Evolutionary conservation across 2,113 vertebrate genomes (phyloP), one percentile per base, ranked within the genome.

Genomic region (Tachysurus vachellii): DNA sequence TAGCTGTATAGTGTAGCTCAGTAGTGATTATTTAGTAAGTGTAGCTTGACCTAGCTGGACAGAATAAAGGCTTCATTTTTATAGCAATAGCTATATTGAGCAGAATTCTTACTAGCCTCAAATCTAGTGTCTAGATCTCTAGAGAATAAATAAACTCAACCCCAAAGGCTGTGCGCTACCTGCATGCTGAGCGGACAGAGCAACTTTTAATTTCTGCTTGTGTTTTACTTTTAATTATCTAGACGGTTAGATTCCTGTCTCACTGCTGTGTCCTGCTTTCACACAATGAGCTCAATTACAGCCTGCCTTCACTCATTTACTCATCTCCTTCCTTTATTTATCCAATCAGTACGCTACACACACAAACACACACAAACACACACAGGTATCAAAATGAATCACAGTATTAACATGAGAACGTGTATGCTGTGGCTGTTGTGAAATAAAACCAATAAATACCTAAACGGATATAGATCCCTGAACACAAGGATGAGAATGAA

Each of bases 401-500:
- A 61, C 70, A 57, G 77, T 68, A 89, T 87, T 61, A 87, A 59
- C n/a, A 56, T 57, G 79, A 82, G 82, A 62, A 36, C 71, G 84
- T 4, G 28, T 81, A 28, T 54, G 23, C 53, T 14, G 36, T 19
- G 23, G 70, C 73, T 75, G 79, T 50, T 31, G 56, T 56, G 64
- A 80, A 73, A 83, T 80, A 87, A 84, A 79, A 28, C 57, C 62
- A 84, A 86, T 84, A 89, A 82, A 85, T 80, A 75, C 77, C 79
- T 62, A 71, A 75, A 83, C 61, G 83, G 54, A 88, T 90, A 89
- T 85, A 91, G 86, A 91, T 91, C 79, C 70, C 80, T 80, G 83
- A 89, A 84, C 84, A 86, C 42, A 53, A 13, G 9, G 26, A 82
- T 54, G 76, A 82, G 73, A 76, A 86, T 56, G 64, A 89, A 85